Evolutionary conservation across 30 jellyfish, hydroid and myxozoan species (phyloP).

Genomic region (Calvadosia cruxmelitensis): DNA sequence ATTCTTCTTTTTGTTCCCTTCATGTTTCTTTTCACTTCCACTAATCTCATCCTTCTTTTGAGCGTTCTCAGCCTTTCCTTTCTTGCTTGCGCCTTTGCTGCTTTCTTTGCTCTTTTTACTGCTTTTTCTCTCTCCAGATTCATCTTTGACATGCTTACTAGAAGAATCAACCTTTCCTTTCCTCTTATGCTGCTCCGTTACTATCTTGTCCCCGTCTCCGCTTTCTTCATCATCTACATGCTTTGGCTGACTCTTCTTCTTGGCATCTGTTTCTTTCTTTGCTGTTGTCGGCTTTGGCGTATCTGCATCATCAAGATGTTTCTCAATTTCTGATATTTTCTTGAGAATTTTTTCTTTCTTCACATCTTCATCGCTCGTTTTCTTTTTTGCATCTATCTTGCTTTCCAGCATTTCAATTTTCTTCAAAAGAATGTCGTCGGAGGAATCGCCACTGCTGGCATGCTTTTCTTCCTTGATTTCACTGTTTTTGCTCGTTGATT

Average conservation of each 20-base stretch:
- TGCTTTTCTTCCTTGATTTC: background rate
- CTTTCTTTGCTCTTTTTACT: background rate
- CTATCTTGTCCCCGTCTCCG: constrained; percentile 6
- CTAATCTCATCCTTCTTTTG: background rate
- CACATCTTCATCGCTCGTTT: background rate
- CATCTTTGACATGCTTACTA: constrained; percentile 31
- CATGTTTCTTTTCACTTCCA: background rate
- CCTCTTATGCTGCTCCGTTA: constrained; percentile 1
- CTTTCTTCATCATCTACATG: constrained; percentile 2
- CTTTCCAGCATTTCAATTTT: background rate
- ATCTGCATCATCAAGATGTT: background rate
- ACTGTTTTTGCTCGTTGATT: background rate
- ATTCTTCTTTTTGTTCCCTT: background rate
- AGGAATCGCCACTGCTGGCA: too few species aligned
- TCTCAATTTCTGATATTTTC: background rate
- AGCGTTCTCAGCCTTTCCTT: too few species aligned
- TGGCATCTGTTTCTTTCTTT: background rate
- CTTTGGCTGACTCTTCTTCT: background rate
- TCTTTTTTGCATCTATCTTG: background rate
- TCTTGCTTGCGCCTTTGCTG: background rate
- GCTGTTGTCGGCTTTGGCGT: background rate
- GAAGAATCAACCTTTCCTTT: constrained; percentile 30
- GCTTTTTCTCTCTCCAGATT: constrained; percentile 29
- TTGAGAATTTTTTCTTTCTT: background rate
- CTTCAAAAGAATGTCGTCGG: background rate